These are phyloP conservation scores for Ciconia nigra DNA, from an alignment of 2,797 vertebrate genomes.

Conservation along the genomic window DNA sequence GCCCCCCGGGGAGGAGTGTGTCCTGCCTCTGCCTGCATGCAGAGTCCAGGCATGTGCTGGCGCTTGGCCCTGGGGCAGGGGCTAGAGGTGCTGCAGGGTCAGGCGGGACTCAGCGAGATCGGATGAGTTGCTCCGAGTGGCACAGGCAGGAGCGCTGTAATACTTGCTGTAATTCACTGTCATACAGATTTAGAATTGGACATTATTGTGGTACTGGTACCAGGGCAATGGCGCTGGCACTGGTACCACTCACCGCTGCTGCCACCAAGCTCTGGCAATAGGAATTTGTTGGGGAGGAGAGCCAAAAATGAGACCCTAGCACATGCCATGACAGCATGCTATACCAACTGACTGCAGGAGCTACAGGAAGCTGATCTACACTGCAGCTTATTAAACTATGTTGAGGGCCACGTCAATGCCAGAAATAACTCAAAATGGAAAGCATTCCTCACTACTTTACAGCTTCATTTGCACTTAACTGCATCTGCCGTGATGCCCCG, in stretches of 20 bases:
- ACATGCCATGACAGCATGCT: neutral
- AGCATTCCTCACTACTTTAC: neutral
- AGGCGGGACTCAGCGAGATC: accelerated
- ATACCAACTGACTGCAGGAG: neutral
- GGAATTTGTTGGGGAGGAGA: neutral
- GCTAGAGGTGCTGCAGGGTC: neutral
- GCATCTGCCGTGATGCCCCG: neutral
- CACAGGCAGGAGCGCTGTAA: neutral
- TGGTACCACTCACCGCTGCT: neutral
- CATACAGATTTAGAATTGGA: neutral
- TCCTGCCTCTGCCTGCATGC: neutral
- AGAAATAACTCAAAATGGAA: neutral
- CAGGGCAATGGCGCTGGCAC: neutral
- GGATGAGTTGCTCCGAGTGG: neutral
- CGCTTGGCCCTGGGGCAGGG: neutral
- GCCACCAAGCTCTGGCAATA: neutral
- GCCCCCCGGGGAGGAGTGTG: accelerated
- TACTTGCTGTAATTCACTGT: neutral
- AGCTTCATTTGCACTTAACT: neutral
- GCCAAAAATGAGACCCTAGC: neutral
- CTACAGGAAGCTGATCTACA: neutral
- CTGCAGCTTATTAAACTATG: neutral
- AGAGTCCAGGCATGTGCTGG: neutral
- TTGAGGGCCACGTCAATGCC: neutral
- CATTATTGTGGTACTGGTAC: neutral